Evolutionary conservation across 1,140 invertebrate species (phyloP).

Genomic region (Drosophila eugracilis): DNA sequence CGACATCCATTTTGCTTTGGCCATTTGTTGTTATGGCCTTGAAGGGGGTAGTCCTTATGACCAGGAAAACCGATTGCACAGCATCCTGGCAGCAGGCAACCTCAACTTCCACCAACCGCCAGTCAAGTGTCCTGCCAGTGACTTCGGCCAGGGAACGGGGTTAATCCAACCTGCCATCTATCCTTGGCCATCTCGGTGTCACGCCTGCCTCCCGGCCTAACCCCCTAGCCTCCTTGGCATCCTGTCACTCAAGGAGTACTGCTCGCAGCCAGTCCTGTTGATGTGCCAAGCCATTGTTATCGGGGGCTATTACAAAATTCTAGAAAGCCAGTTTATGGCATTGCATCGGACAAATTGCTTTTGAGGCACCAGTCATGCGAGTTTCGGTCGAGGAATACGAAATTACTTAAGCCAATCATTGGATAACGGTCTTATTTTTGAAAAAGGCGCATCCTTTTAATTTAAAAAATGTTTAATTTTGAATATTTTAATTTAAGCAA

Average conservation of each 20-base stretch:
- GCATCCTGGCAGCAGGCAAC: slow-evolving; percentile 18
- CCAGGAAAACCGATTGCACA: slow-evolving; percentile 22
- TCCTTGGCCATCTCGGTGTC: slow-evolving; percentile 34
- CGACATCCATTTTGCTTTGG: slow-evolving; percentile 65
- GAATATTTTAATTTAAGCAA: neutral
- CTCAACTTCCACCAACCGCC: slow-evolving; percentile 42
- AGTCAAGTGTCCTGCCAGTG: slow-evolving; percentile 47
- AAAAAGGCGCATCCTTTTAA: neutral
- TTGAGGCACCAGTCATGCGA: slow-evolving; percentile 22
- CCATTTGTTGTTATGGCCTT: slow-evolving; percentile 48
- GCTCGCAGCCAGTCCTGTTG: slow-evolving; percentile 24
- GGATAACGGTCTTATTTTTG: no score
- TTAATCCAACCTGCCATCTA: slow-evolving; percentile 48
- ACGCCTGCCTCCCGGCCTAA: neutral
- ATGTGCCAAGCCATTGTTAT: slow-evolving; percentile 59
- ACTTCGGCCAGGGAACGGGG: slow-evolving; percentile 40
- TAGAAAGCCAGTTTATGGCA: slow-evolving; percentile 45
- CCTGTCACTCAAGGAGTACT: slow-evolving; percentile 39
- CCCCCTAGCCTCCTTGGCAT: neutral
- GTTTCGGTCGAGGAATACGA: neutral
- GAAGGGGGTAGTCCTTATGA: slow-evolving; percentile 15
- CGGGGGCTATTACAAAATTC: slow-evolving; percentile 67
- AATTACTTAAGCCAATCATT: slow-evolving; percentile 14
- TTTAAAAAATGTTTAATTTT: neutral
- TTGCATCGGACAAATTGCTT: slow-evolving; percentile 60